Conservation (phyloP, 1,140 invertebrate species). For the Platorchestia sp. region DNA sequence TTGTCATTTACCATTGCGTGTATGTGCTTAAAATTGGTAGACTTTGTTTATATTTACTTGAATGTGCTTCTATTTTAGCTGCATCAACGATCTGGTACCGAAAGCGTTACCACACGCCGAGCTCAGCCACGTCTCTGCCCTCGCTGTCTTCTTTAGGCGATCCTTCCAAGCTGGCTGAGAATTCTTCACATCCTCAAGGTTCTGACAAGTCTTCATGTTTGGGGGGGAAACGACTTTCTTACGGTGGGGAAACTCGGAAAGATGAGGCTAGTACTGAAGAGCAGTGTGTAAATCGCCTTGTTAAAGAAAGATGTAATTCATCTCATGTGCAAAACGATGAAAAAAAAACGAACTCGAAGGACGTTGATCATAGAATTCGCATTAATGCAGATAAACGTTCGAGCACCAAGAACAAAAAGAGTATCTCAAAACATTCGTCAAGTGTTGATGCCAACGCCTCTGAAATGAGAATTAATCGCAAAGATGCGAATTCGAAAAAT, state of each 20-base stretch:
- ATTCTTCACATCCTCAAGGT: neutral
- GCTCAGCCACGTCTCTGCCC: constrained; percentile 75
- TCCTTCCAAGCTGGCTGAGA: neutral
- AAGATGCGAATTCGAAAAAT: neutral
- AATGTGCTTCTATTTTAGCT: constrained; percentile 52
- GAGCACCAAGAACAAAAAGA: neutral
- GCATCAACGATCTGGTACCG: constrained; percentile 60
- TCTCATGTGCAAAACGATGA: neutral
- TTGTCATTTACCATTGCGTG: no score
- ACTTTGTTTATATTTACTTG: no score
- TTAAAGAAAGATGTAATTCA: neutral
- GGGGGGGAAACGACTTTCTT: neutral
- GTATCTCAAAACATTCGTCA: neutral
- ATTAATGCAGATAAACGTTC: neutral
- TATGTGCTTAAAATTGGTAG: no score
- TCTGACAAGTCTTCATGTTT: neutral
- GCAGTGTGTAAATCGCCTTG: neutral
- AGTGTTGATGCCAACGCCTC: neutral
- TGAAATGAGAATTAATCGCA: neutral
- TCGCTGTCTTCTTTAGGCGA: constrained; percentile 70
- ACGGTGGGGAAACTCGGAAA: neutral
- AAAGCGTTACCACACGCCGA: constrained; percentile 74
- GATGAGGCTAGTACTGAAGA: neutral
- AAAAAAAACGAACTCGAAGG: neutral
- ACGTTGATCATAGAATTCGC: neutral